Percentiles rank a stretch among this genome's conserved stretches.
Conservation (phyloP, 1,140 invertebrate species). For the Danaus melanippus region DNA sequence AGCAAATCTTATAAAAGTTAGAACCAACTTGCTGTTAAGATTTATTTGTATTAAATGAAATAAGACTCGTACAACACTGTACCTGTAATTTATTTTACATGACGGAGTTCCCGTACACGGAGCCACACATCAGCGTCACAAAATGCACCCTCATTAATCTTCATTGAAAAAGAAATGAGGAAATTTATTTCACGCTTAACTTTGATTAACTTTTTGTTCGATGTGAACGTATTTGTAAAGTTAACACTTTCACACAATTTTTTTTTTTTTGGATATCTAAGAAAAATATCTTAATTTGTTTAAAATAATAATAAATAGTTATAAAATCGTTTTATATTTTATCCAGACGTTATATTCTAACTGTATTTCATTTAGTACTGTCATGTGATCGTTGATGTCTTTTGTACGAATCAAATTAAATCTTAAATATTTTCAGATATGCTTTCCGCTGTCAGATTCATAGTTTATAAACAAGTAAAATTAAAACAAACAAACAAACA, state of each 20-base stretch:
- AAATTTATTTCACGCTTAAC: slow-evolving; percentile 17
- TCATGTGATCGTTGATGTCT: slow-evolving; percentile 25
- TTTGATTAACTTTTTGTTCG: slow-evolving; percentile 8
- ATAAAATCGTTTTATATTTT: no score
- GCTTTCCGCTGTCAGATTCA: slow-evolving; percentile 5
- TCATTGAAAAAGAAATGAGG: slow-evolving; percentile 26
- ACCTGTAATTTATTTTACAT: slow-evolving; percentile 12
- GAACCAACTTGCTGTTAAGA: no score
- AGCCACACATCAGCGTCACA: slow-evolving; percentile 13
- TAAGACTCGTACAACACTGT: no score
- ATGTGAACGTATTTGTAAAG: no score
- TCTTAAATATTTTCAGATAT: slow-evolving; percentile 4
- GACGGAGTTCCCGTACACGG: slow-evolving; percentile 1
- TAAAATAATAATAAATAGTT: no score
- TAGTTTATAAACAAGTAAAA: slow-evolving; percentile 3
- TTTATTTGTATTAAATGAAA: no score
- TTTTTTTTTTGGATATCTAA: no score
- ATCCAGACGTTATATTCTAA: no score
- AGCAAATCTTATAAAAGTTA: no score
- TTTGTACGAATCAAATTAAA: slow-evolving; percentile 17
- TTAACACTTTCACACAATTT: no score
- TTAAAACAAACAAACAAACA: no score
- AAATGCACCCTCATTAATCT: slow-evolving; percentile 21
- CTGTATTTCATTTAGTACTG: background rate
- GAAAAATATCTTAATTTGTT: no score